Evolutionary conservation across 2,888 invertebrate genomes (phyloP).

Genomic region (Neoaliturus tenellus): DNA sequence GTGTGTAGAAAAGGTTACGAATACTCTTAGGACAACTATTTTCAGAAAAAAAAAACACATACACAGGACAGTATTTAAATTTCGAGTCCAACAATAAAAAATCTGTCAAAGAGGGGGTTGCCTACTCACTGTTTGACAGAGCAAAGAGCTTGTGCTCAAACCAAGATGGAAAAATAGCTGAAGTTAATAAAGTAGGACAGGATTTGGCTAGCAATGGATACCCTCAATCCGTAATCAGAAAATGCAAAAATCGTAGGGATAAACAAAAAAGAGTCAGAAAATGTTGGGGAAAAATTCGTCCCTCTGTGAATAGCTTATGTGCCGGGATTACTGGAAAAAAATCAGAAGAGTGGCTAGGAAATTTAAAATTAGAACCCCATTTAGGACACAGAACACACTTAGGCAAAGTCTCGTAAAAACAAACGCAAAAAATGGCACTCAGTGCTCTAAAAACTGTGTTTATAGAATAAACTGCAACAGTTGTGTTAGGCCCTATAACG

Average conservation of each 20-base stretch:
- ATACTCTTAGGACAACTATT: neutral
- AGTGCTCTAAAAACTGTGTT: too few species aligned
- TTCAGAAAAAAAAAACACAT: neutral
- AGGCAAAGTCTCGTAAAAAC: neutral
- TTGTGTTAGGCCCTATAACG: neutral
- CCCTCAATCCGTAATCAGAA: neutral
- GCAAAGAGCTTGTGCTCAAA: conserved; percentile 5
- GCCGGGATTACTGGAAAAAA: neutral
- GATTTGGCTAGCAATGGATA: neutral
- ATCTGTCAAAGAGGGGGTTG: conserved; percentile 7
- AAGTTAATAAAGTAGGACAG: neutral
- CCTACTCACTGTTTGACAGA: too few species aligned
- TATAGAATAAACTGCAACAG: too few species aligned
- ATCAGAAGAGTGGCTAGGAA: neutral
- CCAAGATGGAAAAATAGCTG: neutral
- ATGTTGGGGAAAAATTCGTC: neutral
- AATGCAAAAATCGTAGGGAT: neutral
- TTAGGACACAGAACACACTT: neutral
- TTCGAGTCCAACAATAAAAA: neutral
- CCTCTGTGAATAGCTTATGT: neutral
- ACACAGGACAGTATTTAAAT: neutral
- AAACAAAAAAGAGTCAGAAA: neutral
- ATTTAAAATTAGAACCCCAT: too few species aligned
- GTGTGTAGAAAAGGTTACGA: conserved; percentile 12
- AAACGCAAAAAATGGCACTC: neutral